These are phyloP conservation scores for Penaeus vannamei DNA, from an alignment of 1,140 invertebrate genomes.

Conservation along the genomic window DNA sequence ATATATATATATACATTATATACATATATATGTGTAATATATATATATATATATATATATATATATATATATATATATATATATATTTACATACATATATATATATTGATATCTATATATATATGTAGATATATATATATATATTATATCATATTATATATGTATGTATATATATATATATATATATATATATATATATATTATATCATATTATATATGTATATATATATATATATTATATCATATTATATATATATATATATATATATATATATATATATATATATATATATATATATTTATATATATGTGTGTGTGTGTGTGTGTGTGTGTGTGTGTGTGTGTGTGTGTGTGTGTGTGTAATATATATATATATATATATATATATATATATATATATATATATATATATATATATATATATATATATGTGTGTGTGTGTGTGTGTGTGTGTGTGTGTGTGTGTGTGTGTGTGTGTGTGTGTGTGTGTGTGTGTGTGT, in stretches of 20 bases:
- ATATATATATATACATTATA: too few relatives aligned
- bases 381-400: constrained; percentile 28
- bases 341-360: not conserved
- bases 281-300: constrained; percentile 20
- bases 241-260: constrained; percentile 29
- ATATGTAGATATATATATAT: constrained; percentile 22
- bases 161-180: too few relatives aligned
- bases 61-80: too few relatives aligned
- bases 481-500: not conserved
- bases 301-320: not conserved
- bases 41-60: too few relatives aligned
- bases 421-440: not conserved
- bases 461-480: not conserved
- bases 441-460: not conserved
- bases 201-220: too few relatives aligned
- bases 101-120: too few relatives aligned
- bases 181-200: too few relatives aligned
- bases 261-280: constrained; percentile 30
- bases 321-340: not conserved
- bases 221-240: constrained; percentile 22
- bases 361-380: constrained; percentile 13
- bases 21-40: too few relatives aligned
- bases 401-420: constrained; percentile 14
- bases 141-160: too few relatives aligned
- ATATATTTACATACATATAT: too few relatives aligned